A percentile compares a stretch with the other conserved stretches of the same genome.
These are phyloP conservation scores for Dichetophora obliterata DNA, from an alignment of 2,888 invertebrate genomes.

Conservation along the genomic window DNA sequence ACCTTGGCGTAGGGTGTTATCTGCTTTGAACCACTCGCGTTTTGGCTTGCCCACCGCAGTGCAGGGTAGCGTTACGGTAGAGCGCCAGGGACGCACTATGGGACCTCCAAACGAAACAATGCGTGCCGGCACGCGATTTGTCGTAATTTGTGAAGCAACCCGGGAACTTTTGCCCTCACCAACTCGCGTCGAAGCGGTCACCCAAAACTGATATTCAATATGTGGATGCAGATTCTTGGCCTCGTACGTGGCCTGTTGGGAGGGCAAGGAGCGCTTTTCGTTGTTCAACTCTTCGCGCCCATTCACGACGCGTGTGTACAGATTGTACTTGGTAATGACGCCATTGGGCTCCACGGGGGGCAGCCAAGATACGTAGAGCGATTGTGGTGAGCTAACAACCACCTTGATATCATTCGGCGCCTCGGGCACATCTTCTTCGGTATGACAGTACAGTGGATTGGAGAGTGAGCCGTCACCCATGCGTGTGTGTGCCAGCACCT, in stretches of 20 bases:
- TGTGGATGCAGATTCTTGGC: slow-evolving; percentile 78
- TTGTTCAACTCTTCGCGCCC: slow-evolving; percentile 79
- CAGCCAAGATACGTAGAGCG: slow-evolving; percentile 83
- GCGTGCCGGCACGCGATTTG: slow-evolving; percentile 77
- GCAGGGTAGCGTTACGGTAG: slow-evolving; percentile 76
- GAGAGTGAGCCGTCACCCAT: slow-evolving; percentile 83
- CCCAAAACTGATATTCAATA: slow-evolving; percentile 84
- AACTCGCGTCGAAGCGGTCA: slow-evolving; percentile 81
- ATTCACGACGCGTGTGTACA: slow-evolving; percentile 78
- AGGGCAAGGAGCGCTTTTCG: slow-evolving; percentile 76
- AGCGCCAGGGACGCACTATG: slow-evolving; percentile 77
- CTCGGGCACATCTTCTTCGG: slow-evolving; percentile 86
- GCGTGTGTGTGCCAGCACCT: slow-evolving; percentile 83
- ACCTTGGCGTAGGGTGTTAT: slow-evolving; percentile 73
- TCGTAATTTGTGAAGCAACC: slow-evolving; percentile 77
- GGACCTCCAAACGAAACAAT: slow-evolving; percentile 80
- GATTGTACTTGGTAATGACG: slow-evolving; percentile 80
- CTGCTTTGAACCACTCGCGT: slow-evolving; percentile 77
- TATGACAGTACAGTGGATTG: slow-evolving; percentile 78
- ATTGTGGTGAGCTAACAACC: slow-evolving; percentile 80
- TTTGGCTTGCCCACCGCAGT: slow-evolving; percentile 77
- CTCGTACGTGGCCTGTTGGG: slow-evolving; percentile 77
- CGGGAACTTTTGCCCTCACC: slow-evolving; percentile 83
- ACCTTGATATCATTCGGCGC: slow-evolving; percentile 85
- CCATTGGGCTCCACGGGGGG: slow-evolving; percentile 83